phyloP scores from a whole-genome alignment of 1,140 invertebrate species.

The Xylocopa sonorina region DNA sequence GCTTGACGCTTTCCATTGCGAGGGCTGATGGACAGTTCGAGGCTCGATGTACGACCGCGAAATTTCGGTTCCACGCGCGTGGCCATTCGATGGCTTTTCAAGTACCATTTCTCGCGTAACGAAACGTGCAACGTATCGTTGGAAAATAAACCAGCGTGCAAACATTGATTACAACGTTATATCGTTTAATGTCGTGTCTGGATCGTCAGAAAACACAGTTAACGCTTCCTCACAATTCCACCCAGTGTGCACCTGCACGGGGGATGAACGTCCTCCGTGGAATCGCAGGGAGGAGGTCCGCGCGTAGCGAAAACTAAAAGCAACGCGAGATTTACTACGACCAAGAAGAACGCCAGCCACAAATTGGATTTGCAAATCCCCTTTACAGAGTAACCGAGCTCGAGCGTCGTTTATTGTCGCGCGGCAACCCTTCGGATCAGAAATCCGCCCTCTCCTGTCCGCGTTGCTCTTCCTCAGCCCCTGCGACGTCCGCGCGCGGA shows the following conservation, averaged over 20 bases:
- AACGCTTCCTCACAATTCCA: neutral
- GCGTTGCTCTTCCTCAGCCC: neutral
- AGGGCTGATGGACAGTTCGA: no score
- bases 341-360: conserved; percentile 21
- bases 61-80: no score
- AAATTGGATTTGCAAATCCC: conserved; percentile 52
- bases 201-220: neutral
- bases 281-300: neutral
- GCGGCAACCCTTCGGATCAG: conserved; percentile 43
- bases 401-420: conserved; percentile 26
- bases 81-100: no score
- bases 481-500: conserved; percentile 5
- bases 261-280: neutral
- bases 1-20: neutral
- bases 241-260: neutral
- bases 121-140: no score
- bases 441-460: neutral
- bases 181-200: no score
- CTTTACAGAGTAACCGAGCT: conserved; percentile 37
- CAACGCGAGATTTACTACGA: conserved; percentile 21
- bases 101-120: neutral
- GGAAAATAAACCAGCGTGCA: no score
- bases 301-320: neutral
- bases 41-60: no score
- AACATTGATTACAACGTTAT: no score